Conservation (phyloP, 2,113 vertebrate species). For the Chaetodon auriga region DNA sequence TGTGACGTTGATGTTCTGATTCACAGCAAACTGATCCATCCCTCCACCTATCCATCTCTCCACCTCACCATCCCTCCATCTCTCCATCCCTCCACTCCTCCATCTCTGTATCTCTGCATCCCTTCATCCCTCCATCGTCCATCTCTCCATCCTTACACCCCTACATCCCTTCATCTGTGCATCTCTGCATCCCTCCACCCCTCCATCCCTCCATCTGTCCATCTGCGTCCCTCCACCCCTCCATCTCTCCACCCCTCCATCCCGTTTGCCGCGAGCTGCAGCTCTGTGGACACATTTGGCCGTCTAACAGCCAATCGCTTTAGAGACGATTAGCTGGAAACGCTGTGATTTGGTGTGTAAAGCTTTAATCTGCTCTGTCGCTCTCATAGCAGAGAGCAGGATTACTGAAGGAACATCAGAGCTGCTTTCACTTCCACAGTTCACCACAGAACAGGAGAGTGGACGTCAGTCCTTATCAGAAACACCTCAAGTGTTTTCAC, state of each 20-base stretch:
- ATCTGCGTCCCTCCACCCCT: neutral
- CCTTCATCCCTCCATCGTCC: too few relatives aligned
- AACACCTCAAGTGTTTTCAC: too few relatives aligned
- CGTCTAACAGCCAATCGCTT: slow-evolving; percentile 54
- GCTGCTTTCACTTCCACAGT: neutral
- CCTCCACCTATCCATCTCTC: neutral
- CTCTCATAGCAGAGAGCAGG: neutral
- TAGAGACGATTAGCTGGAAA: slow-evolving; percentile 49
- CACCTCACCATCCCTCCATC: neutral
- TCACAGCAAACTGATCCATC: too few relatives aligned
- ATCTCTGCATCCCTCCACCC: neutral
- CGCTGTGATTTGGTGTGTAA: slow-evolving; percentile 20
- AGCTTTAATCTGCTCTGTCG: slow-evolving; percentile 39
- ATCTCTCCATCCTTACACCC: neutral
- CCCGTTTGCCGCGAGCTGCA: neutral
- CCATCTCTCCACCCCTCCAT: neutral
- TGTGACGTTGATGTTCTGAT: too few relatives aligned
- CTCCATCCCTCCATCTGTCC: neutral
- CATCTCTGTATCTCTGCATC: neutral
- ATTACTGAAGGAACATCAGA: neutral
- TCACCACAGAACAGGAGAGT: too few relatives aligned
- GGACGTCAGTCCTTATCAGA: too few relatives aligned
- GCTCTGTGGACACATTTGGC: slow-evolving; percentile 21
- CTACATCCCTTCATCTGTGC: neutral
- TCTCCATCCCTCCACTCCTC: neutral